Percentiles rank a stretch among this genome's conserved stretches.
These are phyloP conservation scores for Sebastes itinus DNA, from an alignment of 2,797 vertebrate species.

Conservation along the genomic window DNA sequence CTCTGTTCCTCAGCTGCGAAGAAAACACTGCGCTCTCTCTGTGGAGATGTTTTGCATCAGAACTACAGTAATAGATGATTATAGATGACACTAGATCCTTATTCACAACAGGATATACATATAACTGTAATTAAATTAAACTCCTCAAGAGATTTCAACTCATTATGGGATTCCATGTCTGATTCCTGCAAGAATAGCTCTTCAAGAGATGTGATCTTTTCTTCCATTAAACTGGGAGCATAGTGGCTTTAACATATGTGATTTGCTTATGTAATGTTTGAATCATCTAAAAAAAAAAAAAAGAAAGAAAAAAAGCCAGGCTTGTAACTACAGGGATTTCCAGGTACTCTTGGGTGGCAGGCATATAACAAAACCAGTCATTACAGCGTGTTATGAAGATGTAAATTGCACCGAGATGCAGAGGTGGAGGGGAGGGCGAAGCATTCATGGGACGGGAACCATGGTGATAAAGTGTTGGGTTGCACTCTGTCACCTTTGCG, in stretches of 20 bases:
- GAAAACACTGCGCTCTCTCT: neutral
- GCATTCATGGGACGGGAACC: conserved; percentile 55
- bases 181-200: neutral
- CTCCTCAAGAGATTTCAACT: neutral
- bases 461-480: conserved; percentile 62
- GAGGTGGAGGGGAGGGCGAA: conserved; percentile 29
- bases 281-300: neutral
- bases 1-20: neutral
- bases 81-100: neutral
- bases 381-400: conserved; percentile 50
- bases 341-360: conserved; percentile 36
- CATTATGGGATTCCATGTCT: neutral
- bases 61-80: neutral
- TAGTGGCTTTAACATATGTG: neutral
- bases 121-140: neutral
- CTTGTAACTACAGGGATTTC: conserved; percentile 21
- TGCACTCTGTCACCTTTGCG: conserved; percentile 68
- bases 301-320: neutral
- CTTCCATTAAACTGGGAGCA: neutral
- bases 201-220: neutral
- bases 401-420: conserved; percentile 55
- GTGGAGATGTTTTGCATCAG: neutral
- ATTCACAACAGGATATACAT: neutral
- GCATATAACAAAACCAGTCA: conserved; percentile 48
- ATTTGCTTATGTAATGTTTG: neutral